Evolutionary conservation across 2,888 invertebrate species (phyloP).

Genomic region (Scaptomyza caliginosa): DNA sequence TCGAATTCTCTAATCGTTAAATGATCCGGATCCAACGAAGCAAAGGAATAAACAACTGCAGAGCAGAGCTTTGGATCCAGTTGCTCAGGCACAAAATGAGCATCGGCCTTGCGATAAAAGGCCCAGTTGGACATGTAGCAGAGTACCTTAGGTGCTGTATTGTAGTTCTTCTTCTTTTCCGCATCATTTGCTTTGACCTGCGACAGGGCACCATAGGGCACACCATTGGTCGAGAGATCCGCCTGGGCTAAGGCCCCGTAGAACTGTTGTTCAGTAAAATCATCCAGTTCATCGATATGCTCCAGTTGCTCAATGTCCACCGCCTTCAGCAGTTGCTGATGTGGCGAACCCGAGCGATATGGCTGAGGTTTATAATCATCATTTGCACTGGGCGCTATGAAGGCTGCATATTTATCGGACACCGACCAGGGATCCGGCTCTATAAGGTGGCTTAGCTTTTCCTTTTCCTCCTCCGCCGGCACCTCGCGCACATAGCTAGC

Average conservation of each 20-base stretch:
- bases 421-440: conserved; percentile 69
- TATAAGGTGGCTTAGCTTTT: conserved; percentile 34
- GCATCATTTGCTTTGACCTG: conserved; percentile 55
- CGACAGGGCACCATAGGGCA: conserved; percentile 76
- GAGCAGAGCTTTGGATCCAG: conserved; percentile 93
- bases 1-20: conserved; percentile 92
- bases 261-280: conserved; percentile 56
- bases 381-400: conserved; percentile 61
- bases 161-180: conserved; percentile 69
- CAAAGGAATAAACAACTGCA: conserved; percentile 95
- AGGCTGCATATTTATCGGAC: conserved; percentile 81
- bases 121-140: conserved; percentile 97
- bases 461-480: conserved; percentile 26
- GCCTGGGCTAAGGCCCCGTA: conserved; percentile 67
- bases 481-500: conserved; percentile 43
- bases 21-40: conserved; percentile 92
- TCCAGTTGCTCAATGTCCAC: conserved; percentile 69
- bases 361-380: conserved; percentile 77
- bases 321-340: conserved; percentile 80
- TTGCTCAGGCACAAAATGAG: conserved; percentile 94
- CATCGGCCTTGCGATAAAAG: conserved; percentile 91
- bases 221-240: conserved; percentile 16
- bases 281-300: conserved; percentile 67
- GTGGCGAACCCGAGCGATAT: conserved; percentile 82
- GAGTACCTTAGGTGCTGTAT: conserved; percentile 86